Conservation (phyloP, 2,888 invertebrate species). For the Agapostemon virescens region DNA sequence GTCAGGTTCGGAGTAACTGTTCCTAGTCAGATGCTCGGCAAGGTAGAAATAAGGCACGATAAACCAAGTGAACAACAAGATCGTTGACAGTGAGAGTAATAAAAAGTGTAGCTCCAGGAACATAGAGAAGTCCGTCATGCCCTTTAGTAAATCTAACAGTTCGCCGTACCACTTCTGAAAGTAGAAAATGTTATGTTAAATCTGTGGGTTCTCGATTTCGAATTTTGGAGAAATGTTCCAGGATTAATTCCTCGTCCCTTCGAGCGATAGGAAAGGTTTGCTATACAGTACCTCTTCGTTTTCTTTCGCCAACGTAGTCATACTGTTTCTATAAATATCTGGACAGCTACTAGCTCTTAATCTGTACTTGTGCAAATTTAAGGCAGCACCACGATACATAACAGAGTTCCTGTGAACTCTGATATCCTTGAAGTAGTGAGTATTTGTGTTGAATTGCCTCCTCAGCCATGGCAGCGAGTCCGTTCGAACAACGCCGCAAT, state of each 20-base stretch:
- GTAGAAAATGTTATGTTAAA: not conserved
- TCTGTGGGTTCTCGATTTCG: no score
- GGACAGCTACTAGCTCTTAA: slow-evolving; percentile 94
- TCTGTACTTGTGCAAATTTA: slow-evolving; percentile 90
- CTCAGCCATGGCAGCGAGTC: slow-evolving; percentile 81
- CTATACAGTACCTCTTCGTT: slow-evolving; percentile 86
- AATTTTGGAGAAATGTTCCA: no score
- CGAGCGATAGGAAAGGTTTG: not conserved
- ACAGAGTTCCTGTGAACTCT: slow-evolving; percentile 90
- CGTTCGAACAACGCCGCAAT: slow-evolving; percentile 71
- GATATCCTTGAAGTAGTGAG: slow-evolving; percentile 87
- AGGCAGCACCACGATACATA: slow-evolving; percentile 92
- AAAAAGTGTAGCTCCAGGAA: slow-evolving; percentile 90
- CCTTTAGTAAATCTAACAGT: slow-evolving; percentile 85
- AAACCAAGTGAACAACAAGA: slow-evolving; percentile 95
- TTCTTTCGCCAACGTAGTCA: slow-evolving; percentile 90
- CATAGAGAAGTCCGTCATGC: slow-evolving; percentile 90
- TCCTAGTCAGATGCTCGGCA: slow-evolving; percentile 89
- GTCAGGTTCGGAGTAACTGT: slow-evolving; percentile 86
- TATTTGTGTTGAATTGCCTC: slow-evolving; percentile 83
- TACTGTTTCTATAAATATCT: slow-evolving; percentile 93
- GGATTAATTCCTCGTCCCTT: not conserved
- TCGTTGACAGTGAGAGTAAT: slow-evolving; percentile 91
- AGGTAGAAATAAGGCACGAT: slow-evolving; percentile 98
- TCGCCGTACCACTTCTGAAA: slow-evolving; percentile 89